Evolutionary conservation across 2,888 invertebrate genomes (phyloP).

Genomic region (Amphipoea lucens): DNA sequence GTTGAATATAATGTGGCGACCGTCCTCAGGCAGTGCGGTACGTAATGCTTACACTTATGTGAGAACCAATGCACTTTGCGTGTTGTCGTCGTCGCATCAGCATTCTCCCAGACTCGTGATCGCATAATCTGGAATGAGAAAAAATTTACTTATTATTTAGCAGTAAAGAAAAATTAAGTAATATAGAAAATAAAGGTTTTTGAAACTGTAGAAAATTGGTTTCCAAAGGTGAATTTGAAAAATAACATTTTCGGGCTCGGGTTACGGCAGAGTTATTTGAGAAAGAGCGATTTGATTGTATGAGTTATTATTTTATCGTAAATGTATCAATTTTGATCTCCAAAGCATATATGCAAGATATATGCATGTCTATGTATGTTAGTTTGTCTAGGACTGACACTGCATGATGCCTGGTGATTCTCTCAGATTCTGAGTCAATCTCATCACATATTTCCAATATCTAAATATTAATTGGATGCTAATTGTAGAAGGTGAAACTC

Average conservation of each 20-base stretch:
- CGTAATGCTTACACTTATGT: conserved; percentile 59
- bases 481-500: conserved; percentile 71
- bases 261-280: neutral
- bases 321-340: neutral
- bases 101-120: conserved; percentile 90
- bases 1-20: conserved; percentile 40
- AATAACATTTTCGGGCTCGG: neutral
- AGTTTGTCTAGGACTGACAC: too few species aligned
- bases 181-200: neutral
- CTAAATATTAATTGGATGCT: neutral
- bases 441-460: neutral
- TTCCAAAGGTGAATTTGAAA: too few species aligned
- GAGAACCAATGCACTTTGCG: conserved; percentile 55
- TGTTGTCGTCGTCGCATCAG: conserved; percentile 73
- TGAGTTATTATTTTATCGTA: neutral
- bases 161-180: neutral
- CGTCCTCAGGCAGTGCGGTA: conserved; percentile 28
- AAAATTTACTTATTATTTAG: conserved; percentile 1
- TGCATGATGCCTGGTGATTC: neutral
- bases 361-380: neutral
- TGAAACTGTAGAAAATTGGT: neutral
- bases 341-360: neutral
- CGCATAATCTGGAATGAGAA: conserved; percentile 88
- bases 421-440: neutral
- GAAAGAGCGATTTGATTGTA: neutral